Evolutionary conservation across 2,113 vertebrate genomes (phyloP).

Genomic region (Motacilla alba): DNA sequence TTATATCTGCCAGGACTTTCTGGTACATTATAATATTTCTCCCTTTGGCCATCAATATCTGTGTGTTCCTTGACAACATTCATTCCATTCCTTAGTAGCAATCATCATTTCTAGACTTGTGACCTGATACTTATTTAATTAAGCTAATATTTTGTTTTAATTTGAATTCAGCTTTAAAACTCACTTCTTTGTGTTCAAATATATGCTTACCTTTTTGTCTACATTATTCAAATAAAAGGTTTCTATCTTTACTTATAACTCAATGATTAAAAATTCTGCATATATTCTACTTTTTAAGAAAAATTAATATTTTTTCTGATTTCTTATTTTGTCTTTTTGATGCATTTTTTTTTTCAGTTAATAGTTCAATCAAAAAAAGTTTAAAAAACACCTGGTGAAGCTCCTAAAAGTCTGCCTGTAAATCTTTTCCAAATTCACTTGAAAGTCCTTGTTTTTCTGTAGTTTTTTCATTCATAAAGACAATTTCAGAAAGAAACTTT

Average conservation of each 20-base stretch:
- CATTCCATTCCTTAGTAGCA: background rate
- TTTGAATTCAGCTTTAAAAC: background rate
- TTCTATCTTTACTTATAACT: background rate
- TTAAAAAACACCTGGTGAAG: background rate
- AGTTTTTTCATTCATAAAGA: background rate
- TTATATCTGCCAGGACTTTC: background rate
- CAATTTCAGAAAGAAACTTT: background rate
- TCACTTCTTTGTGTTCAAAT: background rate
- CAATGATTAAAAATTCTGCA: fast-evolving
- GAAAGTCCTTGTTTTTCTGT: background rate
- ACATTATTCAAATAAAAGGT: background rate
- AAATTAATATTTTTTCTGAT: background rate
- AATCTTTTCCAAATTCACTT: background rate
- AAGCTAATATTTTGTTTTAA: background rate
- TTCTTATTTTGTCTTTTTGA: background rate
- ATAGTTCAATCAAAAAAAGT: background rate
- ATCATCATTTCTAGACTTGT: background rate
- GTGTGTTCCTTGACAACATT: fast-evolving
- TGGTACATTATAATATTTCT: background rate
- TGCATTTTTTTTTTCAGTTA: background rate
- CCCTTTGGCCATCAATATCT: background rate
- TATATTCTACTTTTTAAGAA: no score
- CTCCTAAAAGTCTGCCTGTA: fast-evolving
- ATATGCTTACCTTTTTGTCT: background rate
- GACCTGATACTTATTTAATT: background rate